Evolutionary conservation across 2,888 invertebrate species (phyloP), one percentile per base, ranked within the genome.

Genomic region (Aelia acuminata): DNA sequence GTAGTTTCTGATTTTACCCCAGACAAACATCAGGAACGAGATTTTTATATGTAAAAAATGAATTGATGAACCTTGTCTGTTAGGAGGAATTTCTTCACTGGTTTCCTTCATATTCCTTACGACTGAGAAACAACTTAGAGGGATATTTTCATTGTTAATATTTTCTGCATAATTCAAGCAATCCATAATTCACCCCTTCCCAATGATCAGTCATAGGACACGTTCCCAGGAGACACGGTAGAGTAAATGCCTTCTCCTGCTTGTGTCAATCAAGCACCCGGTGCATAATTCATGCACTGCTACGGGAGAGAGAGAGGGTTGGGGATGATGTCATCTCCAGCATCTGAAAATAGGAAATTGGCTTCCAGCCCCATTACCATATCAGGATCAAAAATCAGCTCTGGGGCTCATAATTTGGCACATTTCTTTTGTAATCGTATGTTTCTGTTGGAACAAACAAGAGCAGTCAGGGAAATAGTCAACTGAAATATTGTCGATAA

Each of bases 281-380:
- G 63, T 63, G 63, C 63, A 63, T 63, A 63, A 63, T 63, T 63
- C 63, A 63, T 57, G 57, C 26, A 57, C 8, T 18, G n/a, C n/a
- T 53, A 53, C 5, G 53, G n/a, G 5, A 8, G 63, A 22, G 5
- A 8, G 63, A 63, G 63, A 63, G 63, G 63, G 63, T 63, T 63
- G 63, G 15, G 18, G 31, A 63, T 63, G 63, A 63, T 63, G 63
- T 63, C 63, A 63, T 35, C 15, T 31, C 31, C 13, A 57, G 1
- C 13, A 57, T n/a, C 57, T 10, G 26, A 31, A 63, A 63, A 63
- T 63, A 63, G 63, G 63, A 18, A 63, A 63, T 63, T 18, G 31
- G 31, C 7, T 63, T 18, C 31, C 4, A 31, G 31, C 31, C 31
- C 7, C 31, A 63, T 63, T 63, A 31, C 15, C 31, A 63, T 63